Evolutionary conservation across 1,140 invertebrate genomes (phyloP), one percentile per base, ranked within the genome.

Genomic region (Heliconius hermathena): DNA sequence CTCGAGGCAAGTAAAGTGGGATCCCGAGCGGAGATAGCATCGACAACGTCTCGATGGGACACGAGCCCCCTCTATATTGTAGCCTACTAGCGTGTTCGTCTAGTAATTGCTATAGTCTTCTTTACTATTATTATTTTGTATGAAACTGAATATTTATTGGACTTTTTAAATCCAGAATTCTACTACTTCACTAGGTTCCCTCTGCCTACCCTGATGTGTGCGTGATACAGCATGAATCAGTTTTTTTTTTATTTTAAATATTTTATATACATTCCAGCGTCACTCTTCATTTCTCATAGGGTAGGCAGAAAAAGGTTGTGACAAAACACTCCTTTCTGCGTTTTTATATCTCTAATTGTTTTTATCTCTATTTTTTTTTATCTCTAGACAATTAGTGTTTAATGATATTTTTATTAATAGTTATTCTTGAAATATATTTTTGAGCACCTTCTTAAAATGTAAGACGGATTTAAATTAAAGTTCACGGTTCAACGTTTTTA

Each of bases 41-140:
- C 74, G 74, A 76, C 74, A 76, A 66, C 74, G 74, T 76, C 85
- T 81, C 73, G 82, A 87, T 82, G 85, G 77, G 84, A 88, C 90
- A 87, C 86, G 85, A 84, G 84, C 79, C 81, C 78, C 80, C 84
- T 81, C 82, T 85, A 85, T 83, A 87, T 82, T 83, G 81, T 84
- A 78, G 81, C 78, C 77, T 75, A 80, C 79, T 76, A 79, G 78
- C 81, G 78, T 83, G 82, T 85, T 79, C 74, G 73, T 73, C 75
- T 52, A 85, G 82, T 85, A 85, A 85, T 85, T 85, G 82, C 82
- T 77, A 73, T 77, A 77, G 74, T 71, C 70, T 72, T 76, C 71
- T 57, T 57, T 76, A 60, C 18, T 60, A 41, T 41, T 73, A 49
- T 73, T 76, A 20, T 76, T 73, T 22, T 66, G 26, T 66, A 26